phyloP scores from a whole-genome alignment of 2,797 vertebrate genomes.

The Crenuchus spilurus region DNA sequence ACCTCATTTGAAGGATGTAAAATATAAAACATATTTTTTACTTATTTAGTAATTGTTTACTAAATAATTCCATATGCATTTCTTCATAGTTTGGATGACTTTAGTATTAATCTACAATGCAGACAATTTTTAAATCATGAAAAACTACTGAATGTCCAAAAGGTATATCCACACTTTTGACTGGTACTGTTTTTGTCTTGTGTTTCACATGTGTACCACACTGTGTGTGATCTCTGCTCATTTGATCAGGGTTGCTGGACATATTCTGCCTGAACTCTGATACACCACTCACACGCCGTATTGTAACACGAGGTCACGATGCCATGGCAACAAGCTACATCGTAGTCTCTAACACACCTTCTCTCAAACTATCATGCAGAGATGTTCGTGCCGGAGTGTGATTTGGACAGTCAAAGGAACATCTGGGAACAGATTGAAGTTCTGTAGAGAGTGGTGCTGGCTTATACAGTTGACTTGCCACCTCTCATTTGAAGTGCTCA shows the following conservation, averaged over 20 bases:
- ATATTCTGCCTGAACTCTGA: constrained; percentile 33
- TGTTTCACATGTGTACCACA: constrained; percentile 7
- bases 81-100: too few relatives aligned
- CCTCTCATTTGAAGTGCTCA: too few relatives aligned
- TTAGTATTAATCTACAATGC: too few relatives aligned
- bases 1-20: too few relatives aligned
- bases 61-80: too few relatives aligned
- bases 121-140: too few relatives aligned
- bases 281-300: constrained; percentile 16
- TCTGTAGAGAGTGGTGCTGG: not conserved
- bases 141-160: too few relatives aligned
- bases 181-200: not conserved
- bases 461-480: too few relatives aligned
- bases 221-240: constrained; percentile 11
- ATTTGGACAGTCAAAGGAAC: not conserved
- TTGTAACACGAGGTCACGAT: constrained; percentile 46
- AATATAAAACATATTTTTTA: too few relatives aligned
- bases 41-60: too few relatives aligned
- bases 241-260: not conserved
- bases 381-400: not conserved
- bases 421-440: not conserved
- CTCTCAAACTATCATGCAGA: not conserved
- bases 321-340: constrained; percentile 24
- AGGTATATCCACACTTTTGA: too few relatives aligned
- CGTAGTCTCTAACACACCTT: not conserved